phyloP scores from a whole-genome alignment of 2,797 vertebrate genomes.

The Sebastes flavidus region DNA sequence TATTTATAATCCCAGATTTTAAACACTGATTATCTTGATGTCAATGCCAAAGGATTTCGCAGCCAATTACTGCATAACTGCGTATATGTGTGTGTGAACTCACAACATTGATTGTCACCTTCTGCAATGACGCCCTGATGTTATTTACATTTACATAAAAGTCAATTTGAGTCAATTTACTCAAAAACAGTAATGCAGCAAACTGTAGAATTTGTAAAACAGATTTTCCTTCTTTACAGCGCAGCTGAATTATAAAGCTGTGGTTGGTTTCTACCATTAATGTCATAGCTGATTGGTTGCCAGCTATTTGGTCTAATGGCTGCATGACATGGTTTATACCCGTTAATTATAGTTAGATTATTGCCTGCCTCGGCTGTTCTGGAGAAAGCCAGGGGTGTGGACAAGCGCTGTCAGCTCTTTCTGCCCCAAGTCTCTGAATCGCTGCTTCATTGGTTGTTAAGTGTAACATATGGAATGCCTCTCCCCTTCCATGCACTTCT shows the following conservation, averaged over 20 bases:
- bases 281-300: constrained; percentile 84
- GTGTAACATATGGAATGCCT: constrained; percentile 79
- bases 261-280: constrained; percentile 78
- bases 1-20: neutral
- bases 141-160: constrained; percentile 21
- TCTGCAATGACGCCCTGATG: neutral
- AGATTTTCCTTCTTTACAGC: constrained; percentile 70
- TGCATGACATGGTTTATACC: constrained; percentile 85
- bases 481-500: constrained; percentile 45
- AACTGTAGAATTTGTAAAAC: constrained; percentile 63
- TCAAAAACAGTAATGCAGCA: constrained; percentile 15
- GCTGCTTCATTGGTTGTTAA: constrained; percentile 78
- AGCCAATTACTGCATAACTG: neutral
- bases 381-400: constrained; percentile 72
- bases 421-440: constrained; percentile 72
- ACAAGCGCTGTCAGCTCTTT: constrained; percentile 81
- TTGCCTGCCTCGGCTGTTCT: constrained; percentile 82
- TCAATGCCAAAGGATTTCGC: neutral
- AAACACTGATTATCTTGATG: neutral
- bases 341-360: constrained; percentile 87
- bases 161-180: neutral
- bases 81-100: neutral
- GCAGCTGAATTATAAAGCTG: constrained; percentile 52
- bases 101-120: neutral
- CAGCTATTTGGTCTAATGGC: constrained; percentile 79